Conservation (phyloP, 2,888 invertebrate genomes). For the Philopedon plagiatum region DNA sequence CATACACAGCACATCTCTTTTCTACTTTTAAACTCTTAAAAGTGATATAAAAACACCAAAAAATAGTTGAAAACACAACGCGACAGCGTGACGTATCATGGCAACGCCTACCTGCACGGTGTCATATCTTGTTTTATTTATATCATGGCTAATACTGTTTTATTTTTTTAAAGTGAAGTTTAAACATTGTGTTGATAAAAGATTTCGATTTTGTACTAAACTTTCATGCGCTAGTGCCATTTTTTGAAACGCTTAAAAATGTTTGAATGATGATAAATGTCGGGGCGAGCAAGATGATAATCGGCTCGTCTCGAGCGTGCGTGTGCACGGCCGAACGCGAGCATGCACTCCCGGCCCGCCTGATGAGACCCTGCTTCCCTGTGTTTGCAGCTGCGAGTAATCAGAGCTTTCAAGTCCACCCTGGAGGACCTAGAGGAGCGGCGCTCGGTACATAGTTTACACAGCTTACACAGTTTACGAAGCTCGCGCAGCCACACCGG, state of each 20-base stretch:
- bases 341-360: conserved; percentile 67
- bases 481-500: conserved; percentile 83
- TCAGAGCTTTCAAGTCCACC: conserved; percentile 99
- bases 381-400: conserved; percentile 98
- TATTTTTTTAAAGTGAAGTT: conserved; percentile 1
- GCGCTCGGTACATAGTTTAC: conserved; percentile 97
- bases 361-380: conserved; percentile 72
- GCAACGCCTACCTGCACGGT: too few species aligned
- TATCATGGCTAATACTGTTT: too few species aligned
- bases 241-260: conserved; percentile 26
- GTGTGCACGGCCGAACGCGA: conserved; percentile 59
- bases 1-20: too few species aligned
- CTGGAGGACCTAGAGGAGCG: conserved; percentile 99
- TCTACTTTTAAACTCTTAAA: too few species aligned
- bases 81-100: too few species aligned
- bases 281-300: conserved; percentile 26
- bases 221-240: too few species aligned
- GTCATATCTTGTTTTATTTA: too few species aligned
- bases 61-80: too few species aligned
- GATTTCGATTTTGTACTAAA: too few species aligned
- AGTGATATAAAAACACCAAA: too few species aligned
- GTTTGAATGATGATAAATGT: conserved; percentile 43
- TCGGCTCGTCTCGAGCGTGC: conserved; percentile 48
- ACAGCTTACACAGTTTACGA: conserved; percentile 90
- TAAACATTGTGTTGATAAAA: too few species aligned